Evolutionary conservation across 2,888 invertebrate species (phyloP), one percentile per base, ranked within the genome.

Genomic region (Hemicrepidius hirtus): DNA sequence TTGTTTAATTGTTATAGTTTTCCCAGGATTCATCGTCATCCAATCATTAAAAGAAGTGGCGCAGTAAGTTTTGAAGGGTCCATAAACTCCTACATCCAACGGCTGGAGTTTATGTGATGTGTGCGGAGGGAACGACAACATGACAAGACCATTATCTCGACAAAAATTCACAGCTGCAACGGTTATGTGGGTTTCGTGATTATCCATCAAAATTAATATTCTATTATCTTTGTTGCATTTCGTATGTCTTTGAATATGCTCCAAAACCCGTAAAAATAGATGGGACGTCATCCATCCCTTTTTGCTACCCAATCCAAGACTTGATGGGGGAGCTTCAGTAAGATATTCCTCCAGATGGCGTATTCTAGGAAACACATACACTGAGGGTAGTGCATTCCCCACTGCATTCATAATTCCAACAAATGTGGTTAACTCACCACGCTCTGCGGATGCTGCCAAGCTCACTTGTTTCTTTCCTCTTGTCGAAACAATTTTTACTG

Each of bases 201-300:
- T 46, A 18, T 46, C 46, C 6, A 46, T 3, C 18, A 46, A 46
- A 4, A 46, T 18, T 3, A 46, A 18, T 5, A 46, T 46, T n/a
- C 5, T 18, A 46, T 46, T 46, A 18, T 46, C 46, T 3, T 12
- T 3, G n/a, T 12, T 9, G 9, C 32, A 32, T 4, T 32, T 32
- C 4, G 5, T 32, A 9, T 32, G 32, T 9, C 9, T 32, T 32
- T 32, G 4, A 32, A 32, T 9, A n/a, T 40, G 40, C n/a, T 40
- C 10, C n/a, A 40, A 40, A 40, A 40, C 40, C 7, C 7, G 3
- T 12, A n/a, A n/a, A n/a, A 40, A 40, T 3, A 40, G 12, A 40
- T 40, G 12, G 7, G 6, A 9, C 10, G 35, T 55, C 55, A 66
- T 66, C 66, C 66, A 66, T 10, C 66, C 66, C 4, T 28, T 55